Base-by-base conservation (phyloP, 1,140 invertebrate genomes). In the Philopotamus ludificatus region DNA sequence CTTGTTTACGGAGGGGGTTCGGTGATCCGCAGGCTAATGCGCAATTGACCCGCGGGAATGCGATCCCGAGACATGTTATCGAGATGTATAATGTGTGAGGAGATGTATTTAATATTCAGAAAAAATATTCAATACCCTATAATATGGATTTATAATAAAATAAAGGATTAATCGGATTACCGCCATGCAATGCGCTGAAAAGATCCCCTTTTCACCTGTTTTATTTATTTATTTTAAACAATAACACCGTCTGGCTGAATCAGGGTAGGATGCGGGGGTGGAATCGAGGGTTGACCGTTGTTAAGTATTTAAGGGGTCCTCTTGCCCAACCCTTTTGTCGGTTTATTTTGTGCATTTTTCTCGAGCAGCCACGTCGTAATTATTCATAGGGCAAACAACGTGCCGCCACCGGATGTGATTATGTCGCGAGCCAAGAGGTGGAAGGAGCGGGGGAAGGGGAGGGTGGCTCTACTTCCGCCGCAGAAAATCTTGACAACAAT, bases 251-350 rank as follows among this genome's bases (percentile, higher is more conserved):
- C n/a, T n/a, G n/a, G n/a, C n/a, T n/a, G n/a, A n/a, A n/a, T n/a
- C n/a, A n/a, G n/a, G n/a, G n/a, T n/a, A n/a, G n/a, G n/a, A n/a
- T n/a, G n/a, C n/a, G n/a, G n/a, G n/a, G n/a, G n/a, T n/a, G n/a
- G n/a, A n/a, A n/a, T n/a, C n/a, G n/a, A 66, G 45, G 47, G 55
- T 47, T 49, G 57, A 66, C 47, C 63, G 63, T 42, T 66, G 60
- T 61, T 28, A 59, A 58, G 23, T 41, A 53, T 61, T 59, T 61
- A 15, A 25, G 57, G 42, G 50, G 25, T 54, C 50, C 10, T 7
- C 10, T 12, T 20, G 44, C 28, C 55, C 47, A 21, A 12, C 23
- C 50, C 18, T 9, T 16, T 34, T 7, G 18, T 51, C 49, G 7
- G 22, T 57, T 9, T 28, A 28, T 28, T 28, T 57, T 57, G 23